Percentiles rank a stretch among this genome's conserved stretches.
Conservation (phyloP, 2,797 vertebrate species). For the Sphaeramia orbicularis region DNA sequence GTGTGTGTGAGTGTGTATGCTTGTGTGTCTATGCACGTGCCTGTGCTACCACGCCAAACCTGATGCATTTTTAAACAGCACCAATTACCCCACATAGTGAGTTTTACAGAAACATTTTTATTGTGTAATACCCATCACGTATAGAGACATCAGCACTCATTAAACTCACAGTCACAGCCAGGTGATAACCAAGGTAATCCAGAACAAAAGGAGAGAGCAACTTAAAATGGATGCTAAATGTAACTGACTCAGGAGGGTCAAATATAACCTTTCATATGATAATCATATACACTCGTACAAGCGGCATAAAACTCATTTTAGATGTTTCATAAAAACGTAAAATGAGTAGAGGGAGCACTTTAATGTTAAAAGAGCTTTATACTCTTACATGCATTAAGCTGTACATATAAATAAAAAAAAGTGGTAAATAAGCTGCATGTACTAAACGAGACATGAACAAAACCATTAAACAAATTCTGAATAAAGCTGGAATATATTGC, state of each 20-base stretch:
- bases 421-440: constrained; percentile 6
- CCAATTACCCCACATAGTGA: constrained; percentile 86
- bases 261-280: constrained; percentile 77
- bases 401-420: constrained; percentile 2
- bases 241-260: constrained; percentile 77
- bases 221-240: constrained; percentile 77
- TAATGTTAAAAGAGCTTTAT: no score
- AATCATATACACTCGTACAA: constrained; percentile 66
- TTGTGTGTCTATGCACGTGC: constrained; percentile 40
- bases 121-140: constrained; percentile 84
- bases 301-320: constrained; percentile 45
- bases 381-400: background rate
- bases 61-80: constrained; percentile 88
- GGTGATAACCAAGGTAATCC: constrained; percentile 76
- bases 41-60: constrained; percentile 60
- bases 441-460: background rate
- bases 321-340: constrained; percentile 49
- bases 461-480: background rate
- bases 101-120: constrained; percentile 86
- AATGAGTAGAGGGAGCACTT: constrained; percentile 16
- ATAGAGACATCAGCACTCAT: constrained; percentile 86
- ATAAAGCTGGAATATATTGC: background rate
- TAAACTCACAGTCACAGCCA: constrained; percentile 76
- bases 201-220: constrained; percentile 66
- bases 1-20: constrained; percentile 20